Conservation (phyloP, 1,140 invertebrate species). For the Ips nitidus region DNA sequence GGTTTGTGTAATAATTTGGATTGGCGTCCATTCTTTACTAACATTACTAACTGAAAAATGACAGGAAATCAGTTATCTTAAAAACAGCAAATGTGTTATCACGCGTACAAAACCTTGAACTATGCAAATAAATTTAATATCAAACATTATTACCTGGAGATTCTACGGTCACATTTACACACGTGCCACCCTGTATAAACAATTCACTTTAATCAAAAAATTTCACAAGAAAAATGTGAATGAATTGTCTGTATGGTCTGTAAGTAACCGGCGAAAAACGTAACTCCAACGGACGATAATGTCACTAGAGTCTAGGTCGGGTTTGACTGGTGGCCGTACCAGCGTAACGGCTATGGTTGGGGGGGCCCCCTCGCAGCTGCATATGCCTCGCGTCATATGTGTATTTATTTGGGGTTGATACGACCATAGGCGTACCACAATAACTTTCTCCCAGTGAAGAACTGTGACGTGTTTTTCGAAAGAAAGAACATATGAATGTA, state of each 20-base stretch:
- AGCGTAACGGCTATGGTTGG: constrained; percentile 45
- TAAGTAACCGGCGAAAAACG: not conserved
- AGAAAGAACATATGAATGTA: not conserved
- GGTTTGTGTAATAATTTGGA: constrained; percentile 66
- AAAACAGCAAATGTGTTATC: not conserved
- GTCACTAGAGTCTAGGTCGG: constrained; percentile 34
- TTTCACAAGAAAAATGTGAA: too few relatives aligned
- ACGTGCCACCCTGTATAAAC: too few relatives aligned
- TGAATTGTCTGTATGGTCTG: too few relatives aligned
- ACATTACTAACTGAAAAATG: not conserved
- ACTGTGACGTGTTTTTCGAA: not conserved
- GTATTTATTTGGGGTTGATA: constrained; percentile 46
- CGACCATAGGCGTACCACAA: constrained; percentile 41
- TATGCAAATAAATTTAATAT: too few relatives aligned
- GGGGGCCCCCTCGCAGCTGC: constrained; percentile 45
- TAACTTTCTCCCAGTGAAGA: not conserved
- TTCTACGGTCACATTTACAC: too few relatives aligned
- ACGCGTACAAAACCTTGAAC: not conserved
- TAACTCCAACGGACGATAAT: constrained; percentile 29
- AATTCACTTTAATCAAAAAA: too few relatives aligned
- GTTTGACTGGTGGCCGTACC: constrained; percentile 43
- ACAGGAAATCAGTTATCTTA: not conserved
- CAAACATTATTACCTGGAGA: too few relatives aligned
- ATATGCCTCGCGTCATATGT: constrained; percentile 49
- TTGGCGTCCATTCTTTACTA: constrained; percentile 37